These are phyloP conservation scores for Bryconaethiops microstoma DNA, from an alignment of 2,797 vertebrate genomes.

Conservation along the genomic window DNA sequence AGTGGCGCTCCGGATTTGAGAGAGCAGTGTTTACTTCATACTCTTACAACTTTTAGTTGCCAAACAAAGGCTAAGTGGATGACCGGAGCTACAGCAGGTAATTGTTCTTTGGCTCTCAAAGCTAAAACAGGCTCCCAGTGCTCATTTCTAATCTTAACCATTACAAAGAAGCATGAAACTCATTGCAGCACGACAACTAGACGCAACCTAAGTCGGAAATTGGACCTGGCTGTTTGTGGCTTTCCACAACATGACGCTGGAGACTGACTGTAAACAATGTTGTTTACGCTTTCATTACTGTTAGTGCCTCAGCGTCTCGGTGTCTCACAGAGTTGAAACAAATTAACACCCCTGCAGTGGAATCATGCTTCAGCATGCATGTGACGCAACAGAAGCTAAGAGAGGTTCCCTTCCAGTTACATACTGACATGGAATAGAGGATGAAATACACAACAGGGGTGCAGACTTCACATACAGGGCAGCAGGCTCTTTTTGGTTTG, in stretches of 20 bases:
- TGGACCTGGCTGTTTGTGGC: not conserved
- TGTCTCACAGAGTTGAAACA: constrained; percentile 19
- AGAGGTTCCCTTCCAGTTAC: constrained; percentile 6
- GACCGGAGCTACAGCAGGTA: not conserved
- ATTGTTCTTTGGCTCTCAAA: constrained; percentile 2
- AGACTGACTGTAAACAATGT: constrained; percentile 28
- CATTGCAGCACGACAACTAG: not conserved
- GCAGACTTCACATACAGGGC: not conserved
- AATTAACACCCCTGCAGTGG: constrained; percentile 27
- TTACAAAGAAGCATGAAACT: not conserved
- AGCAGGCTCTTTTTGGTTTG: not conserved
- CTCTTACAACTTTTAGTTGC: not conserved
- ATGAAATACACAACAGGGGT: constrained; percentile 5
- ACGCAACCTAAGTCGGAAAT: not conserved
- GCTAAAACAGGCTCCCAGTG: not conserved
- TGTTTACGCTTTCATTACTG: constrained; percentile 26
- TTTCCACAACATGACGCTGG: not conserved
- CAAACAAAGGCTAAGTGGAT: not conserved
- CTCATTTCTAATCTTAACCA: constrained; percentile 6
- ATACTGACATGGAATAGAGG: not conserved
- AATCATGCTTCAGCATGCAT: constrained; percentile 24
- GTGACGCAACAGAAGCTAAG: not conserved
- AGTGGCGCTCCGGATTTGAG: constrained; percentile 9
- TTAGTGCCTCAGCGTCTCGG: constrained; percentile 8
- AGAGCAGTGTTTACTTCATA: constrained; percentile 26